Evolutionary conservation across 1,140 invertebrate genomes (phyloP).

Genomic region (Teleopsis dalmanni): DNA sequence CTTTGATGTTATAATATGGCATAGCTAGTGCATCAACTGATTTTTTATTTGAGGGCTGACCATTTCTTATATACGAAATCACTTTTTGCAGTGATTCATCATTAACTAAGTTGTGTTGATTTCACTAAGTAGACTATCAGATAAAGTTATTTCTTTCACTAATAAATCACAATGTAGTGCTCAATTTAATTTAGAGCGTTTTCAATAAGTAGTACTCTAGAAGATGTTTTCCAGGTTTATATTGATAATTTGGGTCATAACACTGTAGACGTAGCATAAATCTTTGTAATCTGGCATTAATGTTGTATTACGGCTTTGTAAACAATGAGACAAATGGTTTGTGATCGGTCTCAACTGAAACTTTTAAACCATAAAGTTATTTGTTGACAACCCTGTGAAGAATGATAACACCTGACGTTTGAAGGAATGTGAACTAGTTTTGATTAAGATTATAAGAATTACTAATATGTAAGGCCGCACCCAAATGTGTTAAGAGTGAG

Average conservation of each 20-base stretch:
- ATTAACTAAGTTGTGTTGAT: constrained; percentile 23
- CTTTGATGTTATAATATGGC: constrained; percentile 28
- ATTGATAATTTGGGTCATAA: constrained; percentile 42
- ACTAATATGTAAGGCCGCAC: no score
- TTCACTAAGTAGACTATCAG: constrained; percentile 19
- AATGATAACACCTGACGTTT: no score
- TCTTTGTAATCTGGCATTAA: constrained; percentile 31
- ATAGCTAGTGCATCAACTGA: constrained; percentile 18
- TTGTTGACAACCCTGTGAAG: no score
- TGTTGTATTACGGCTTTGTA: constrained; percentile 39
- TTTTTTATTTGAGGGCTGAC: constrained; percentile 39
- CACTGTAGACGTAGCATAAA: constrained; percentile 32
- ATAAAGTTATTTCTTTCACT: constrained; percentile 13
- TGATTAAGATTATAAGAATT: no score
- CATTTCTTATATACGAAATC: constrained; percentile 23
- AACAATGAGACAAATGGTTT: constrained; percentile 44
- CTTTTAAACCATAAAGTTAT: constrained; percentile 24
- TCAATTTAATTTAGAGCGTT: constrained; percentile 17
- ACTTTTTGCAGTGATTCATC: constrained; percentile 25
- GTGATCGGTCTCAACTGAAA: constrained; percentile 44
- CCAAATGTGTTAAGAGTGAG: no score
- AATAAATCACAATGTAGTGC: constrained; percentile 20
- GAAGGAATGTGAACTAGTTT: no score
- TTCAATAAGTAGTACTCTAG: constrained; percentile 26
- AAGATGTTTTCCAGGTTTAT: constrained; percentile 44